Conservation (phyloP, 2,113 vertebrate species). For the Pitta sordida region DNA sequence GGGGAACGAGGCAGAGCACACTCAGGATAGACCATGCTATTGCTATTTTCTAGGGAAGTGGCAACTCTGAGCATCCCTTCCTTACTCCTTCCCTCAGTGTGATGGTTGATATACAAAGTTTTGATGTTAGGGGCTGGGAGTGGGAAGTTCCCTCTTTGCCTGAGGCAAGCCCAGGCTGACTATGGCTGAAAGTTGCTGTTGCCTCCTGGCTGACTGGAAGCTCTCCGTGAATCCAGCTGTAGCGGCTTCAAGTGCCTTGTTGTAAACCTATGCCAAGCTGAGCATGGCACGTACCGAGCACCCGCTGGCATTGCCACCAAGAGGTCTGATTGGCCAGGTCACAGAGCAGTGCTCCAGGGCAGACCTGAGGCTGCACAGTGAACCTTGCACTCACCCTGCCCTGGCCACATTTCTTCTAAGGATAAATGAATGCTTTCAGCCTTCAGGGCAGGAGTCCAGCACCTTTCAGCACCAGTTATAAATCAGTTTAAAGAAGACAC, state of each 20-base stretch:
- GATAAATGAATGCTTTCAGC: not conserved
- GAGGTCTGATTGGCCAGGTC: not conserved
- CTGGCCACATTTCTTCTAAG: not conserved
- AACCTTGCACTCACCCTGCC: not conserved
- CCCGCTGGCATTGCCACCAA: not conserved
- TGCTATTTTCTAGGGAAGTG: conserved; percentile 31
- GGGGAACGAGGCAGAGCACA: not conserved
- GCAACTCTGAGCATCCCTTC: conserved; percentile 43
- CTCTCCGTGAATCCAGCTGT: not conserved
- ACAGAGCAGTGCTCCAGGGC: not conserved
- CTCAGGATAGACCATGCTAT: not conserved
- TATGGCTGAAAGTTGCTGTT: conserved; percentile 53
- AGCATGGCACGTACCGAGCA: not conserved
- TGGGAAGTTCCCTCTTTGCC: not conserved
- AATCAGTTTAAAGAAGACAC: not conserved
- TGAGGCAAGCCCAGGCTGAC: not conserved
- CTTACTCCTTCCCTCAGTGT: not conserved
- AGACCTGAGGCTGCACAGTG: not conserved
- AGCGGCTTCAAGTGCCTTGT: not conserved
- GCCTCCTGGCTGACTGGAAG: conserved; percentile 19
- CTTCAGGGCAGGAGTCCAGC: conserved; percentile 21
- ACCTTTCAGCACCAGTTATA: conserved; percentile 50
- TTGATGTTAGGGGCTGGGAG: conserved; percentile 19
- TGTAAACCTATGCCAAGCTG: not conserved
- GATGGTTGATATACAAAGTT: not conserved